Conservation (phyloP, 2,888 invertebrate genomes). For the Harpalus rufipes region DNA sequence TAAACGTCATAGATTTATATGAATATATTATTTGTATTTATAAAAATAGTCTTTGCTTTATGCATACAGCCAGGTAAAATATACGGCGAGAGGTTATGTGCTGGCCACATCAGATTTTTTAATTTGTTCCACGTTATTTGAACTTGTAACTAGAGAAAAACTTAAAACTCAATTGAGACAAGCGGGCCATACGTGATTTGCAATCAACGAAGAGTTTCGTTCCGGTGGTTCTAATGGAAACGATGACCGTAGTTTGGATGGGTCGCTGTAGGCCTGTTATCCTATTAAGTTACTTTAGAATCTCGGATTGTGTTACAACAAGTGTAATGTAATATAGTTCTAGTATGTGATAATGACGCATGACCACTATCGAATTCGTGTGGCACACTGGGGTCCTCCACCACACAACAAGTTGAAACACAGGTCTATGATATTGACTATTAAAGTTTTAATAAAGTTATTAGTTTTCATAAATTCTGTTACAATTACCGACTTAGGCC, state of each 20-base stretch:
- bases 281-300: slow-evolving; percentile 71
- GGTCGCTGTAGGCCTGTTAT: slow-evolving; percentile 70
- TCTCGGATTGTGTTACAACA: slow-evolving; percentile 69
- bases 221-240: background rate
- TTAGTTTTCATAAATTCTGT: no score
- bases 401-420: no score
- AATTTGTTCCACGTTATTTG: slow-evolving; percentile 63
- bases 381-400: background rate
- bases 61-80: no score
- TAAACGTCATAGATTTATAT: no score
- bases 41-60: no score
- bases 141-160: slow-evolving; percentile 63
- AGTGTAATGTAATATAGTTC: slow-evolving; percentile 63
- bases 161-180: slow-evolving; percentile 64
- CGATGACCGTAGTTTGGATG: slow-evolving; percentile 5
- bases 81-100: no score
- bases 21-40: no score
- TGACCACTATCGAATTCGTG: slow-evolving; percentile 44
- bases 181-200: slow-evolving; percentile 64
- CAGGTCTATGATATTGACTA: no score
- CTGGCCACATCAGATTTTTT: no score
- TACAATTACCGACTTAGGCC: no score
- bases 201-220: slow-evolving; percentile 19
- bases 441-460: no score
- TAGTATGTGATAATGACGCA: slow-evolving; percentile 63